These are phyloP conservation scores for Sialia sialis DNA, from an alignment of 2,113 vertebrate genomes.

Conservation along the genomic window DNA sequence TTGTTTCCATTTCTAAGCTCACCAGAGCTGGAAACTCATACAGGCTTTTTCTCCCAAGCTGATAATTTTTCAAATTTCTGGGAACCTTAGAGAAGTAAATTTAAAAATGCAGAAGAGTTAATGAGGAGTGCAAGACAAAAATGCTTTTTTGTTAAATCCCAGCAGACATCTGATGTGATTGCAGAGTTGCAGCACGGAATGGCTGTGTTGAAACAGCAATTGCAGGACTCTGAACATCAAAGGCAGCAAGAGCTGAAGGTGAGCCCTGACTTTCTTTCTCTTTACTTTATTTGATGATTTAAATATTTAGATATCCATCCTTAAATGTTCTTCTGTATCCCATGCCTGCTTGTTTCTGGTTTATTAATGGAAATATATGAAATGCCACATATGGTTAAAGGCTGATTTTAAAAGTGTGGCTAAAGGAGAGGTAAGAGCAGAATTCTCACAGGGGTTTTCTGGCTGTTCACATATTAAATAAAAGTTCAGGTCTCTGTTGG, in stretches of 20 bases:
- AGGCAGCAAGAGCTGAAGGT: conserved; percentile 81
- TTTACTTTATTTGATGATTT: neutral
- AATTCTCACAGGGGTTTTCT: neutral
- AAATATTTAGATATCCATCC: neutral
- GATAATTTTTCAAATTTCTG: neutral
- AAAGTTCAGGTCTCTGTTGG: neutral
- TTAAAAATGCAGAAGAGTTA: neutral
- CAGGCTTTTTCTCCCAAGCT: neutral
- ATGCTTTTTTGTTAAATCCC: neutral
- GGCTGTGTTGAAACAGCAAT: conserved; percentile 77
- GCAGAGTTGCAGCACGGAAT: conserved; percentile 77
- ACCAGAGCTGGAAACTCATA: neutral
- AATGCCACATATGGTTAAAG: neutral
- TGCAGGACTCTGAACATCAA: conserved; percentile 79
- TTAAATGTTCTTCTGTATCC: neutral
- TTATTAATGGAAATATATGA: neutral
- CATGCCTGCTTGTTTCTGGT: neutral
- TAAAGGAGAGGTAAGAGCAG: neutral
- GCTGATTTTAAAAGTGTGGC: neutral
- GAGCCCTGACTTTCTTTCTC: conserved; percentile 6
- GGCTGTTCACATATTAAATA: neutral
- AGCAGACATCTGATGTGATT: conserved; percentile 79
- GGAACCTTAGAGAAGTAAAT: neutral
- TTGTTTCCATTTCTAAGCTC: neutral
- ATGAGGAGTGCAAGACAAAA: neutral